Base-by-base conservation (phyloP, 2,888 invertebrate genomes). In the Cactoblastis cactorum region DNA sequence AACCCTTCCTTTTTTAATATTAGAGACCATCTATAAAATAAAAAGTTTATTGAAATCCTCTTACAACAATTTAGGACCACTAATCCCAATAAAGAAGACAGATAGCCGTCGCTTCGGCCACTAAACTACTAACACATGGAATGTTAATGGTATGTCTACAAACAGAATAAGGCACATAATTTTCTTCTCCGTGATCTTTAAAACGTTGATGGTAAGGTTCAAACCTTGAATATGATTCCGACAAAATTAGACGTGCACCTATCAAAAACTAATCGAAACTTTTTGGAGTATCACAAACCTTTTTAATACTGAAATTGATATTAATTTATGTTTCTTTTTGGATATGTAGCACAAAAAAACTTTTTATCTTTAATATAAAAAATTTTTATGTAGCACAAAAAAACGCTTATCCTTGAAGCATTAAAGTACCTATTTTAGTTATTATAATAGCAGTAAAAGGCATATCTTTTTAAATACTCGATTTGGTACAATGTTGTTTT, bases 131-230 rank as follows among this genome's bases (percentile, higher is more conserved):
- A 60, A 62, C 57, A 62, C 49, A 54, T 57, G 75, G 83, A 82
- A 85, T 83, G 72, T 83, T 84, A 81, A 83, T 83, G 80, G 81
- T 67, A 62, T 71, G 43, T 43, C 43, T 43, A 43, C 9, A 43
- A 43, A 43, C 9, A 14, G 14, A 24, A 8, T 2, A 6, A 24
- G 8, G 4, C 11, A 17, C 11, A 9, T 6, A 32, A 11, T 43
- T 32, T 37, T 35, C 14, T 15, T 3, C 34, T 2, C 8, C 11
- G 3, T 15, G 1, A 24, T 14, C 41, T n/a, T 6, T 24, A 24
- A 2, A 15, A 2, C 0, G 4, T 11, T 4, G 5, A 0, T 0
- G 0, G 2, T 41, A 24, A 41, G 14, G 24, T 24, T 41, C 24
- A 24, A 22, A 14, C 1, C n/a, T n/a, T n/a, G n/a, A 14, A 14